A percentile compares a stretch with the other conserved stretches of the same genome.
These are phyloP conservation scores for Pachypeltis micranthus DNA, from an alignment of 1,140 invertebrate species.

Conservation along the genomic window DNA sequence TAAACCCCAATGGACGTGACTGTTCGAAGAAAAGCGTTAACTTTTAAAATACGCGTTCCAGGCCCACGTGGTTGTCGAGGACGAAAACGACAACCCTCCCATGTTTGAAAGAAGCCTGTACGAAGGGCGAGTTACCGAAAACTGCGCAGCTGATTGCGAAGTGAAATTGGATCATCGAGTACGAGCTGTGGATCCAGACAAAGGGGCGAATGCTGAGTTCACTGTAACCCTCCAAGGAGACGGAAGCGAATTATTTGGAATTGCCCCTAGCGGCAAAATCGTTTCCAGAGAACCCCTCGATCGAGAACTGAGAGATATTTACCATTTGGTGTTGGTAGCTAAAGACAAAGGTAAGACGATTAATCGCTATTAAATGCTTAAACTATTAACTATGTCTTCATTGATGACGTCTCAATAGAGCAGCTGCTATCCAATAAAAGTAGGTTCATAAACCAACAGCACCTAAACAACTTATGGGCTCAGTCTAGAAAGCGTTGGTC, in stretches of 20 bases:
- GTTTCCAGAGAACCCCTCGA: constrained; percentile 45
- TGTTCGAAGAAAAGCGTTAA: neutral
- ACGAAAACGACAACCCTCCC: constrained; percentile 85
- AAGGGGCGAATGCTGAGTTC: constrained; percentile 64
- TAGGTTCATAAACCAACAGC: too few relatives aligned
- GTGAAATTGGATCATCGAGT: constrained; percentile 48
- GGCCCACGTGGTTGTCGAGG: constrained; percentile 65
- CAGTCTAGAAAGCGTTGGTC: too few relatives aligned
- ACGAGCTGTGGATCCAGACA: constrained; percentile 61
- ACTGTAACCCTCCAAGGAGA: constrained; percentile 58
- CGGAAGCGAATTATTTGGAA: constrained; percentile 59
- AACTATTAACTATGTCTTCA: too few relatives aligned
- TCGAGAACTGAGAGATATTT: constrained; percentile 55
- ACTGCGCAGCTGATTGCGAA: constrained; percentile 56
- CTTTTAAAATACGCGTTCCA: constrained; percentile 22
- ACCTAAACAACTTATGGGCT: too few relatives aligned
- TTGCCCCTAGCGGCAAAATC: constrained; percentile 57
- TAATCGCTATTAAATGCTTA: too few relatives aligned
- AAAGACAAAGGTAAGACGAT: constrained; percentile 51
- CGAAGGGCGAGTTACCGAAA: constrained; percentile 67
- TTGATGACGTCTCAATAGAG: too few relatives aligned
- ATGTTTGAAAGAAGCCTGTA: constrained; percentile 58
- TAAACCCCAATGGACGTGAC: neutral
- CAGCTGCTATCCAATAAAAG: too few relatives aligned
- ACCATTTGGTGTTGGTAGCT: constrained; percentile 57